Base-by-base conservation (phyloP, 2,888 invertebrate genomes). In the Achlya flavicornis region DNA sequence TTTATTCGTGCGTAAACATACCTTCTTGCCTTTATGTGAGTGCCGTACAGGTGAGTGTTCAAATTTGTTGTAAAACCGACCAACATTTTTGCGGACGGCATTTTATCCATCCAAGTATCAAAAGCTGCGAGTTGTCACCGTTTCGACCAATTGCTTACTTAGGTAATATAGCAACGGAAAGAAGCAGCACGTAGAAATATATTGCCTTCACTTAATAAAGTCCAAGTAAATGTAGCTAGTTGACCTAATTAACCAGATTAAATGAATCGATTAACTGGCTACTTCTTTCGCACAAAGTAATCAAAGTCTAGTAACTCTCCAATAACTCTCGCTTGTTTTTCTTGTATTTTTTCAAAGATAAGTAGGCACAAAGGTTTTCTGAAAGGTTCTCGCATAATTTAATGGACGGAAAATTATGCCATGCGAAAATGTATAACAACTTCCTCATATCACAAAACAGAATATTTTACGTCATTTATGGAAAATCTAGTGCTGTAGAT, bases 1-100 rank as follows among this genome's bases (percentile, higher is more conserved):
- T 82, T 79, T 75, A 78, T 76, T 76, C 67, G 70, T 72, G 71
- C 72, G 72, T 75, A 74, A 78, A 77, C 74, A 67, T 72, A 70
- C 72, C 67, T 70, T 64, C 61, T 59, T 65, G 64, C 67, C 66
- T 68, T 66, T 60, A 53, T 53, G 53, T 19, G 53, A 67, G 68
- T 69, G 61, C 65, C 64, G 66, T 69, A 67, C 66, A 67, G 66
- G 70, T 74, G 63, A 66, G 64, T 64, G 57, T 66, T 63, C 62
- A 61, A 67, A 67, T 61, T 63, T 60, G 53, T 41, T 35, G 41
- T 35, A 10, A 58, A 63, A 57, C 64, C 62, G 16, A 38, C 11
- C 7, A 41, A 19, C 53, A 53, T 53, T 19, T 60, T 4, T 19
- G 16, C 1, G 26, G 26, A 53, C 10, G 53, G 7, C 16, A 53